Evolutionary conservation across 2,888 invertebrate species (phyloP).

Genomic region (Vesta saturnalis): DNA sequence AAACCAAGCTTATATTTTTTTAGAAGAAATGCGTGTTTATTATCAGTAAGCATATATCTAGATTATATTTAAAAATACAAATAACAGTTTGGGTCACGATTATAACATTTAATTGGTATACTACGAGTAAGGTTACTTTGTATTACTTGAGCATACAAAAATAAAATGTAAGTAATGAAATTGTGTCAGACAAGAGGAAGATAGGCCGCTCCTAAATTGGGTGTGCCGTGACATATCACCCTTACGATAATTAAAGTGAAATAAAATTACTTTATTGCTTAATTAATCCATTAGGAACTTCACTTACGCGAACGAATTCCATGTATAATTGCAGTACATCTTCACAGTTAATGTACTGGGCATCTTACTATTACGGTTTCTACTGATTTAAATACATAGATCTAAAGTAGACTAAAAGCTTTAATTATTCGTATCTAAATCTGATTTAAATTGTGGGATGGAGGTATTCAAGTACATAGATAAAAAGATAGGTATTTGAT

Average conservation of each 20-base stretch:
- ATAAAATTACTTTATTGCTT: constrained; percentile 36
- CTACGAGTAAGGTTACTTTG: constrained; percentile 20
- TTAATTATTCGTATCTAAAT: too few species aligned
- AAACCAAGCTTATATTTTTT: constrained; percentile 22
- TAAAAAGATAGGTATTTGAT: too few species aligned
- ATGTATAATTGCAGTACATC: constrained; percentile 21
- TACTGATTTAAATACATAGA: too few species aligned
- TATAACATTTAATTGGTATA: constrained; percentile 27
- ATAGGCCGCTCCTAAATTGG: constrained; percentile 35
- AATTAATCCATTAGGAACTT: constrained; percentile 36
- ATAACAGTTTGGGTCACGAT: constrained; percentile 28
- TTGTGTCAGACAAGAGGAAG: constrained; percentile 27
- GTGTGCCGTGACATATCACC: constrained; percentile 36
- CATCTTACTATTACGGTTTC: too few species aligned
- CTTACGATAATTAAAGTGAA: constrained; percentile 32
- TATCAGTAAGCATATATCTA: constrained; percentile 25
- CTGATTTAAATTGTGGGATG: too few species aligned
- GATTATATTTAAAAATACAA: constrained; percentile 31
- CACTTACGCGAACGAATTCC: constrained; percentile 28
- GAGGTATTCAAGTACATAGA: too few species aligned
- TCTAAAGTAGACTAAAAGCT: too few species aligned
- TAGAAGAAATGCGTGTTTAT: constrained; percentile 26
- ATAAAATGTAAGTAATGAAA: constrained; percentile 34
- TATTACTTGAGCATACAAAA: constrained; percentile 18
- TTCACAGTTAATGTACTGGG: constrained; percentile 30